These are phyloP conservation scores for Pteruthius melanotis DNA, from an alignment of 2,113 vertebrate species.

Conservation along the genomic window DNA sequence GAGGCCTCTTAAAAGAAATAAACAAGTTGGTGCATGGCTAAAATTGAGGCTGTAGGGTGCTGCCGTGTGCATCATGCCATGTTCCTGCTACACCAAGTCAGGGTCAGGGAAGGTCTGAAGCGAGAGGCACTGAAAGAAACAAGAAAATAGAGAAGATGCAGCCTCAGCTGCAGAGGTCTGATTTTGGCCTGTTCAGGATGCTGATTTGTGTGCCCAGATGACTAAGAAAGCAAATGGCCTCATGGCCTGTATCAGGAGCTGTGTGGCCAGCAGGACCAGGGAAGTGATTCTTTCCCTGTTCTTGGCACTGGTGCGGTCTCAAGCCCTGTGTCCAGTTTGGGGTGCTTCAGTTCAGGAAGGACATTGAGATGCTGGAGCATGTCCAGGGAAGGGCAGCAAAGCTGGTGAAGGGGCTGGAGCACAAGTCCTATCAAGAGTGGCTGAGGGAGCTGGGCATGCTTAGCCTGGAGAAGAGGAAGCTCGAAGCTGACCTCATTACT, in stretches of 20 bases:
- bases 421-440: not conserved
- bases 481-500: not conserved
- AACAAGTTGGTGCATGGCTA: not conserved
- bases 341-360: not conserved
- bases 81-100: not conserved
- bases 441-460: not conserved
- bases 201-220: not conserved
- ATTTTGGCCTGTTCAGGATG: not conserved
- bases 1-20: not conserved
- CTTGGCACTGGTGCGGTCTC: fast-evolving
- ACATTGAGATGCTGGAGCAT: not conserved
- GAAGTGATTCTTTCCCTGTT: not conserved
- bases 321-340: too few relatives aligned
- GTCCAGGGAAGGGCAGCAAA: not conserved
- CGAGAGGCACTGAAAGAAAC: not conserved
- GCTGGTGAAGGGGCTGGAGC: not conserved
- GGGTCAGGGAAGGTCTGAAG: not conserved
- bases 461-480: not conserved
- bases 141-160: not conserved
- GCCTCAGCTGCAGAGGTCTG: not conserved
- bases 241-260: not conserved
- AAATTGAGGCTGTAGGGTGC: not conserved
- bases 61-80: fast-evolving
- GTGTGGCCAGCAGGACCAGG: not conserved
- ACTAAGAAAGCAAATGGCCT: not conserved